Percentiles rank a stretch among this genome's conserved stretches.
Conservation (phyloP, 1,140 invertebrate genomes). For the Ephestia elutella region DNA sequence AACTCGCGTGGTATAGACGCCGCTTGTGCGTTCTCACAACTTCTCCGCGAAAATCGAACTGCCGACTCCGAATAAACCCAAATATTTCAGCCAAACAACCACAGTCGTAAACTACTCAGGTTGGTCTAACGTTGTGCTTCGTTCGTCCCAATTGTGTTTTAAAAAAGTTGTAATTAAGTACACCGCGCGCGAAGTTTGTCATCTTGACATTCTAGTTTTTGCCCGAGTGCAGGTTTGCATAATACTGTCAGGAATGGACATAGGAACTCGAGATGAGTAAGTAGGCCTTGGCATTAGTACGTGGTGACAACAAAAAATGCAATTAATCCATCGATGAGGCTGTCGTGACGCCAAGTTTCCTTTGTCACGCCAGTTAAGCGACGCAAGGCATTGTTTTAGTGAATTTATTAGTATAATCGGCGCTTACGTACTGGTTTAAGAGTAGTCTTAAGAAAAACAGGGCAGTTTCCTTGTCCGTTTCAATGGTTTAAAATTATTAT, state of each 20-base stretch:
- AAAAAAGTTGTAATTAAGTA: slow-evolving; percentile 36
- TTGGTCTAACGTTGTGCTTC: slow-evolving; percentile 51
- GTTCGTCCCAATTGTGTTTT: slow-evolving; percentile 25
- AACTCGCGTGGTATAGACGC: slow-evolving; percentile 37
- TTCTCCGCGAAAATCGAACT: slow-evolving; percentile 61
- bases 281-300: slow-evolving; percentile 64
- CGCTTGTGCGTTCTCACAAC: slow-evolving; percentile 37
- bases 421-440: slow-evolving; percentile 8
- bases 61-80: slow-evolving; percentile 36
- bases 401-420: slow-evolving; percentile 48
- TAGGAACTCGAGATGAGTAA: slow-evolving; percentile 64
- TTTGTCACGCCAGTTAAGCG: slow-evolving; percentile 58
- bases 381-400: slow-evolving; percentile 62
- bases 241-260: slow-evolving; percentile 55
- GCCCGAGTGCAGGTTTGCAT: slow-evolving; percentile 50
- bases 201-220: slow-evolving; percentile 55
- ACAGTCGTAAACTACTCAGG: slow-evolving; percentile 37
- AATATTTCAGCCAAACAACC: slow-evolving; percentile 20
- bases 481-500: not conserved
- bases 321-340: slow-evolving; percentile 60
- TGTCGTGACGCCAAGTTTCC: slow-evolving; percentile 56
- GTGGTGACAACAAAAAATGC: slow-evolving; percentile 63
- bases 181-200: slow-evolving; percentile 34
- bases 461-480: slow-evolving; percentile 1
- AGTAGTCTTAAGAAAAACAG: not conserved